Evolutionary conservation across 2,888 invertebrate species (phyloP), one percentile per base, ranked within the genome.

Genomic region (Brassicogethes aeneus): DNA sequence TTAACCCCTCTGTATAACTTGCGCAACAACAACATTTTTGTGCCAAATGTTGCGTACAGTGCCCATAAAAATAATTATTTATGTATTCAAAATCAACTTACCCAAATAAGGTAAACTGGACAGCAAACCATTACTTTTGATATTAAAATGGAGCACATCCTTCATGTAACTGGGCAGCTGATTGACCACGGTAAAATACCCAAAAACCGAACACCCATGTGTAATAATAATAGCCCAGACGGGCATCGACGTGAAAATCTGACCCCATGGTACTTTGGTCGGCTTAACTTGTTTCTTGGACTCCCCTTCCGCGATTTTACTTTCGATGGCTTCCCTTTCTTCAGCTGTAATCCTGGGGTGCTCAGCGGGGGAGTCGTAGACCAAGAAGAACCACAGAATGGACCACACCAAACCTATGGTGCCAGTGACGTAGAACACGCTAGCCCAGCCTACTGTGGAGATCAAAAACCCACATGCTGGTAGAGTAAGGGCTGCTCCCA

Each of bases 401-500:
- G 87, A 86, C 93, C 93, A 94, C 46, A 82, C 58, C 37, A 86
- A 62, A 3, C 87, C 86, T 49, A 87, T 74, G 33, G 74, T 74
- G 54, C 83, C 85, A 40, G 89, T 89, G 46, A 88, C 76, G 66
- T 93, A 93, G 72, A 93, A 93, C 13, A 90, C 86, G 1, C 87
- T 87, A 50, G 86, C 82, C 93, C 93, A 93, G 8, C 92, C 91
- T 40, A 82, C 72, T 43, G 79, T 75, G 3, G 80, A 81, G 50
- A 89, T 87, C 41, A 93, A 76, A 57, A 79, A 80, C 12, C 91
- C 90, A 55, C 88, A 85, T 47, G 91, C 74, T 0, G 92, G 92
- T 80, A 92, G 84, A 0, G 90, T 89, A 33, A 92, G 71, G 3
- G 94, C 91, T 16, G 92, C 94, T 13, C 95, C 95, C 54, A 95